These are phyloP conservation scores for Delia radicum DNA, from an alignment of 1,140 invertebrate species.

Conservation along the genomic window DNA sequence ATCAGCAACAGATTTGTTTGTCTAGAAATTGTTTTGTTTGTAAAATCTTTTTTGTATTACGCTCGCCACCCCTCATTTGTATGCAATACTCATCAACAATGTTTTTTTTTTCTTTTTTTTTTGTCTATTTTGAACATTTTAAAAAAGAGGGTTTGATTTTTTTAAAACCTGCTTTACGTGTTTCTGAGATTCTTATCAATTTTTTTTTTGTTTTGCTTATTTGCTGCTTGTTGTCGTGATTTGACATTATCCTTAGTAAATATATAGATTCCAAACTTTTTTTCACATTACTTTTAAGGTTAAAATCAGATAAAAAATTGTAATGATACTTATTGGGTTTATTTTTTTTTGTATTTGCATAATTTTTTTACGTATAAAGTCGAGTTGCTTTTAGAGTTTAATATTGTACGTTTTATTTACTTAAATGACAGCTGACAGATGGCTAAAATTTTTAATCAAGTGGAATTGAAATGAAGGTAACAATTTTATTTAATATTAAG, in stretches of 20 bases:
- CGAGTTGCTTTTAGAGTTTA: neutral
- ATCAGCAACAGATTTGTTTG: conserved; percentile 9
- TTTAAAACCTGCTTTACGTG: conserved; percentile 2
- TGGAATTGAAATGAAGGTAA: conserved; percentile 4
- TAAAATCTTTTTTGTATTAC: neutral
- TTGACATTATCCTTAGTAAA: conserved; percentile 11
- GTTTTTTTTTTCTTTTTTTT: neutral
- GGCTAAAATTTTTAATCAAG: conserved; percentile 14
- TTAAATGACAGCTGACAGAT: conserved; percentile 19
- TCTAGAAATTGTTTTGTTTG: neutral
- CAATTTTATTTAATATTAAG: neutral
- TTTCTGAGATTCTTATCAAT: neutral
- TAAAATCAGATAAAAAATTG: neutral
- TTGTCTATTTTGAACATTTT: neutral
- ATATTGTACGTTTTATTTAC: conserved; percentile 19
- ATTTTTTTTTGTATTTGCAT: neutral
- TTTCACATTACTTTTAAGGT: neutral
- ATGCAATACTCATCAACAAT: conserved; percentile 1
- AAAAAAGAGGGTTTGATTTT: neutral
- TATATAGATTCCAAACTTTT: neutral
- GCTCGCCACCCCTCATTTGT: neutral
- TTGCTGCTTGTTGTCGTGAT: neutral
- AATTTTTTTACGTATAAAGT: neutral
- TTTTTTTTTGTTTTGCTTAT: neutral
- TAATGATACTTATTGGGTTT: neutral